These are phyloP conservation scores for Crossocerus cetratus DNA, from an alignment of 2,888 invertebrate genomes.

Conservation along the genomic window DNA sequence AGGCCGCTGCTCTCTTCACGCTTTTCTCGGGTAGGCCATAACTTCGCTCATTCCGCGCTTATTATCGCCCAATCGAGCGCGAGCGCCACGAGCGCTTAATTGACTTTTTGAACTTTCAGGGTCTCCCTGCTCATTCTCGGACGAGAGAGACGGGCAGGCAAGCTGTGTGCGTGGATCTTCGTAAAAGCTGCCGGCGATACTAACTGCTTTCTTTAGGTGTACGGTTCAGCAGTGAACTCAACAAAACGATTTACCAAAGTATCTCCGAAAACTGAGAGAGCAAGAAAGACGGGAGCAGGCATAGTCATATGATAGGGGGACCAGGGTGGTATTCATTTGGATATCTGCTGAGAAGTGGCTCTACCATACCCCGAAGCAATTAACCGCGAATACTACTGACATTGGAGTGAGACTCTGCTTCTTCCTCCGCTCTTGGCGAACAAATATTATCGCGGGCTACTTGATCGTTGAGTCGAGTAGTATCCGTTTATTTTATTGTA, in stretches of 20 bases:
- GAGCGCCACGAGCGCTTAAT: conserved; percentile 52
- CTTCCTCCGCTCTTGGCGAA: neutral
- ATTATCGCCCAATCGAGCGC: conserved; percentile 55
- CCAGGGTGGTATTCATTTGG: conserved; percentile 20
- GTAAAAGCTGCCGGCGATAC: conserved; percentile 41
- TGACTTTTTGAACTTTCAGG: conserved; percentile 56
- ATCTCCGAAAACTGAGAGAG: conserved; percentile 12
- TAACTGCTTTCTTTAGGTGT: conserved; percentile 34
- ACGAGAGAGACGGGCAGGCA: neutral
- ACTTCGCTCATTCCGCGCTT: conserved; percentile 48
- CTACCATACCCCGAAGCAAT: conserved; percentile 34
- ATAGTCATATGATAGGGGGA: conserved; percentile 13
- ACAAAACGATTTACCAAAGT: conserved; percentile 37
- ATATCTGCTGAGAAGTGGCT: conserved; percentile 12
- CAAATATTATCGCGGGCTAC: conserved; percentile 9
- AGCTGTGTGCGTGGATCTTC: conserved; percentile 7
- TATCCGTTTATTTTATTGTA: conserved; percentile 10
- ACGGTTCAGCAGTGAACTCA: conserved; percentile 20
- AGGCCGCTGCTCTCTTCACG: conserved; percentile 36
- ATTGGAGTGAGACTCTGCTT: conserved; percentile 15
- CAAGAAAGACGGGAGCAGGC: too few species aligned
- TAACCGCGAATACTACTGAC: conserved; percentile 41
- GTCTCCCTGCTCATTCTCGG: too few species aligned
- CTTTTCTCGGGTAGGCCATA: conserved; percentile 46
- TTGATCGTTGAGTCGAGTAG: neutral